A percentile compares a stretch with the other conserved stretches of the same genome.
Evolutionary conservation across 1,140 invertebrate species (phyloP).

Genomic region (Trigoniulus corallinus): DNA sequence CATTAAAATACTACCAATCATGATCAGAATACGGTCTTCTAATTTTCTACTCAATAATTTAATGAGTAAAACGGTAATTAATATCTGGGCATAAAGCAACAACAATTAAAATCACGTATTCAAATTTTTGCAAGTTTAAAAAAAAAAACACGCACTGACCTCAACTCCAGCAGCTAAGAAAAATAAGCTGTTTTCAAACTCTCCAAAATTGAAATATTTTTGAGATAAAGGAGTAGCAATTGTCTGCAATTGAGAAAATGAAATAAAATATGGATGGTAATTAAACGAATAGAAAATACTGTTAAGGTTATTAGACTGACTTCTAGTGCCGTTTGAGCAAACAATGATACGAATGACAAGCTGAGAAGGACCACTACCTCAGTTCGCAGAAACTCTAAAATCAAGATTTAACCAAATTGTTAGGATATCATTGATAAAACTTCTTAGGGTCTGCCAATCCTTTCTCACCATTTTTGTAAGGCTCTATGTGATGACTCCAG

Average conservation of each 20-base stretch:
- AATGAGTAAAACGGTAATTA: not conserved
- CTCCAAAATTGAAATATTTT: constrained; percentile 11
- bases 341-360: constrained; percentile 15
- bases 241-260: constrained; percentile 8
- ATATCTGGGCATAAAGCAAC: not conserved
- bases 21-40: not conserved
- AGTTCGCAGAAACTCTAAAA: constrained; percentile 11
- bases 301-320: no score
- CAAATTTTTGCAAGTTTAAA: not conserved
- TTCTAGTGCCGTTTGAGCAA: constrained; percentile 15
- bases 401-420: no score
- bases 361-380: constrained; percentile 13
- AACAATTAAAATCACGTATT: not conserved
- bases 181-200: constrained; percentile 15
- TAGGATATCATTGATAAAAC: no score
- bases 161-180: constrained; percentile 11
- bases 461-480: no score
- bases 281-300: no score
- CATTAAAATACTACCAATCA: not conserved
- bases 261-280: no score
- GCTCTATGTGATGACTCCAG: no score
- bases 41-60: not conserved
- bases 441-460: no score
- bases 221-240: constrained; percentile 13
- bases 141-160: constrained; percentile 5